Conservation (phyloP, 2,113 vertebrate species). For the Henicopernis longicauda region DNA sequence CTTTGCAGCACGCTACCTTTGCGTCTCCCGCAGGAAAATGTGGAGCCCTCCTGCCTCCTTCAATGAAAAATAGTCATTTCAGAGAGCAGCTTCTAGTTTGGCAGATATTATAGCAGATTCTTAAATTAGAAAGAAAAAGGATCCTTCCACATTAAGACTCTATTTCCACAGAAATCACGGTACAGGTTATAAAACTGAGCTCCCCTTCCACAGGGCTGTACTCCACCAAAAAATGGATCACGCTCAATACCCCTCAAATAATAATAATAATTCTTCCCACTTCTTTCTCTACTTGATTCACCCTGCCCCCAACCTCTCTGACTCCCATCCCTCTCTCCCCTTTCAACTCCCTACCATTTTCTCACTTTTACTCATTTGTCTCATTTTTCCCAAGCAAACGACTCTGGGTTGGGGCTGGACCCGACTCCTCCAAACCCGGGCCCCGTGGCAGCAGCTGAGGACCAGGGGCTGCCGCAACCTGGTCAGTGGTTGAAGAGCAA, state of each 20-base stretch:
- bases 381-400: not conserved
- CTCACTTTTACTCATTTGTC: not conserved
- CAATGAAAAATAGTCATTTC: not conserved
- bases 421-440: not conserved
- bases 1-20: not conserved
- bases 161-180: not conserved
- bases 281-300: not conserved
- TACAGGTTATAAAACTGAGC: not conserved
- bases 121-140: not conserved
- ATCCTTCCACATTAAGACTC: not conserved
- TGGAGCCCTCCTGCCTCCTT: not conserved
- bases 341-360: not conserved
- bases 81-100: not conserved
- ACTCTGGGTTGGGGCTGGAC: not conserved
- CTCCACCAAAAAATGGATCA: fast-evolving
- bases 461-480: not conserved
- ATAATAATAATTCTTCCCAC: not conserved
- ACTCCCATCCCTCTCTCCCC: not conserved
- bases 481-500: not conserved
- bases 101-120: not conserved
- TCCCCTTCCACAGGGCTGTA: not conserved
- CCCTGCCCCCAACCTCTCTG: not conserved
- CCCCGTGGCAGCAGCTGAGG: not conserved
- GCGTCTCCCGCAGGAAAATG: not conserved
- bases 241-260: not conserved